Conservation (phyloP, 2,888 invertebrate genomes). For the Lissocephala sabroskyi region DNA sequence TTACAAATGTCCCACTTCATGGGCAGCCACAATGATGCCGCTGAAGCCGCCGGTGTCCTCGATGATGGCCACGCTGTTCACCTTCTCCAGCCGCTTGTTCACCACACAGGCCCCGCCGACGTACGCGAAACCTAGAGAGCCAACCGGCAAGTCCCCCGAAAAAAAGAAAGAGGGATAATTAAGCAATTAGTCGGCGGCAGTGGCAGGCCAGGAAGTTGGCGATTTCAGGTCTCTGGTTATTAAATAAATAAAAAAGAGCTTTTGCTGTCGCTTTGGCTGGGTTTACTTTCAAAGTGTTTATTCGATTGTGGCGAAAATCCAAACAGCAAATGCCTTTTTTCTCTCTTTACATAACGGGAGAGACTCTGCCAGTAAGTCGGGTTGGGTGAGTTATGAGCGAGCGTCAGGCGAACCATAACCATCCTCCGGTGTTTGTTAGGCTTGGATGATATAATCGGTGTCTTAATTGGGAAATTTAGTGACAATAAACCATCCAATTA, state of each 20-base stretch:
- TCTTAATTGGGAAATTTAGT: too few species aligned
- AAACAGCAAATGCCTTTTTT: too few species aligned
- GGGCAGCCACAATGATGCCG: constrained; percentile 96
- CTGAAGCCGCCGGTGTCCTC: constrained; percentile 97
- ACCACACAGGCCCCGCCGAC: constrained; percentile 97
- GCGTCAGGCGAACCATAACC: too few species aligned
- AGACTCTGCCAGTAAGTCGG: too few species aligned
- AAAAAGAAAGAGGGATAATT: constrained; percentile 34
- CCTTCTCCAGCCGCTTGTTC: constrained; percentile 94
- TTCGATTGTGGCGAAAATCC: too few species aligned
- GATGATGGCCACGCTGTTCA: constrained; percentile 96
- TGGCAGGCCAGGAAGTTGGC: constrained; percentile 55
- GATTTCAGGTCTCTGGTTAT: constrained; percentile 34
- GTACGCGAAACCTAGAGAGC: constrained; percentile 88
- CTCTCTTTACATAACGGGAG: too few species aligned
- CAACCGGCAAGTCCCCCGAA: too few species aligned
- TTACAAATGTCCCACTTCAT: constrained; percentile 97
- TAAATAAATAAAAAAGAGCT: constrained; percentile 31
- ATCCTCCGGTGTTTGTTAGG: too few species aligned
- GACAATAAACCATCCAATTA: too few species aligned
- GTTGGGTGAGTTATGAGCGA: too few species aligned
- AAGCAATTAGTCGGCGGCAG: constrained; percentile 36
- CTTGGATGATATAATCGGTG: too few species aligned
- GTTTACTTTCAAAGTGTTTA: not conserved
- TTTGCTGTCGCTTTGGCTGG: constrained; percentile 16